Evolutionary conservation across 2,797 vertebrate species (phyloP).

Genomic region (Simalia tracyae): DNA sequence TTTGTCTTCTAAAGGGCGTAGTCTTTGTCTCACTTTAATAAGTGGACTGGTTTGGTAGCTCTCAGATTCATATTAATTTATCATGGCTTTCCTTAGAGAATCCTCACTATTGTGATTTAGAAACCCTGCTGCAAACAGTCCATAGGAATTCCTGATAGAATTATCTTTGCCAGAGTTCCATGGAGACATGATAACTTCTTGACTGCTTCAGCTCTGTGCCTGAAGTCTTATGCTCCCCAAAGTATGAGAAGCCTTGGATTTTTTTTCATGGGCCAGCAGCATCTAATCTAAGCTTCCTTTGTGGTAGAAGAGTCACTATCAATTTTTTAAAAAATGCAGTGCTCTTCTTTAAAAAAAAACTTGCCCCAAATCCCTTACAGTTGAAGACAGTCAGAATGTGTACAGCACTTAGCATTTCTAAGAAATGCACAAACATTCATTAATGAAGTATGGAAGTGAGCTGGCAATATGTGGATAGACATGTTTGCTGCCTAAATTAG

Average conservation of each 20-base stretch:
- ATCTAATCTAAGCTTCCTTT: rapidly evolving
- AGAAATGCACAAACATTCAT: slow-evolving; percentile 29
- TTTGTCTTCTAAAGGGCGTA: too few relatives aligned
- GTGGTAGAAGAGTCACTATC: rapidly evolving
- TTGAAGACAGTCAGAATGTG: neutral
- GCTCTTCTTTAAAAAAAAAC: too few relatives aligned
- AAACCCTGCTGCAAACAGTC: too few relatives aligned
- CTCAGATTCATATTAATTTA: too few relatives aligned
- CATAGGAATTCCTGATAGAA: neutral
- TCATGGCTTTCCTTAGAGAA: too few relatives aligned
- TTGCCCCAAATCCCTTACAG: rapidly evolving
- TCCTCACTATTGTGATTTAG: too few relatives aligned
- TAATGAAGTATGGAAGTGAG: rapidly evolving
- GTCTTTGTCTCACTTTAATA: too few relatives aligned
- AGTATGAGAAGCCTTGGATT: too few relatives aligned
- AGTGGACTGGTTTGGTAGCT: too few relatives aligned
- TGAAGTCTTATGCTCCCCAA: too few relatives aligned
- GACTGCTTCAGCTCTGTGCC: neutral
- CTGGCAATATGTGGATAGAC: neutral
- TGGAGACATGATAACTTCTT: neutral
- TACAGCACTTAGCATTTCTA: neutral
- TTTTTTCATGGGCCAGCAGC: neutral
- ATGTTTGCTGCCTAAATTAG: neutral
- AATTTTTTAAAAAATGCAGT: neutral
- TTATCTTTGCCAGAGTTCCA: neutral